phyloP scores from a whole-genome alignment of 2,888 invertebrate genomes.

The Xanthorhoe designata region DNA sequence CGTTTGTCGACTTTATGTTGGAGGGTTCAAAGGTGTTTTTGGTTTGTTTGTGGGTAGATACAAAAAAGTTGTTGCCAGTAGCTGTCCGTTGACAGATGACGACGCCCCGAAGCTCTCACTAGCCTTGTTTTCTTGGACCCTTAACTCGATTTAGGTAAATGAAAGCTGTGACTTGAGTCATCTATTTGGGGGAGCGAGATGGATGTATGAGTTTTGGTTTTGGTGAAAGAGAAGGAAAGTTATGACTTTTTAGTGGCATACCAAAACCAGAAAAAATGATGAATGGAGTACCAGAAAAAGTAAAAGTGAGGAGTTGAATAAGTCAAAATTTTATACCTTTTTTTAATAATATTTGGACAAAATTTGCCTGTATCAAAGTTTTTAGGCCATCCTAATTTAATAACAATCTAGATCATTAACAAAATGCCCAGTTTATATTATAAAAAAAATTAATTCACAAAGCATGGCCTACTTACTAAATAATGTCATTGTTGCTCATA shows the following conservation, averaged over 20 bases:
- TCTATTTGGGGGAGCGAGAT: constrained; percentile 51
- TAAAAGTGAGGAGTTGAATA: too few relatives aligned
- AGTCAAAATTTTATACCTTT: too few relatives aligned
- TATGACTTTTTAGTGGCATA: not conserved
- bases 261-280: too few relatives aligned
- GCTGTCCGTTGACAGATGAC: constrained; percentile 73
- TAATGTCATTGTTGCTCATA: too few relatives aligned
- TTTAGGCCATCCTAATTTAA: too few relatives aligned
- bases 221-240: not conserved
- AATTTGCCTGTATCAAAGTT: too few relatives aligned
- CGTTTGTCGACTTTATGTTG: constrained; percentile 39
- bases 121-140: constrained; percentile 71
- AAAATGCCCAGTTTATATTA: too few relatives aligned
- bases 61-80: constrained; percentile 51
- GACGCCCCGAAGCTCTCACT: constrained; percentile 70
- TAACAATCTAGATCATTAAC: too few relatives aligned
- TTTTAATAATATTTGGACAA: too few relatives aligned
- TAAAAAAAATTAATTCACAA: too few relatives aligned
- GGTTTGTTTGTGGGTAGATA: constrained; percentile 33
- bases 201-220: not conserved
- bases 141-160: constrained; percentile 75
- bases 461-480: not conserved
- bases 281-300: too few relatives aligned
- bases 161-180: constrained; percentile 61
- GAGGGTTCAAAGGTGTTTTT: constrained; percentile 47